These are phyloP conservation scores for Mellilla xanthometata DNA, from an alignment of 2,888 invertebrate genomes.

Conservation along the genomic window DNA sequence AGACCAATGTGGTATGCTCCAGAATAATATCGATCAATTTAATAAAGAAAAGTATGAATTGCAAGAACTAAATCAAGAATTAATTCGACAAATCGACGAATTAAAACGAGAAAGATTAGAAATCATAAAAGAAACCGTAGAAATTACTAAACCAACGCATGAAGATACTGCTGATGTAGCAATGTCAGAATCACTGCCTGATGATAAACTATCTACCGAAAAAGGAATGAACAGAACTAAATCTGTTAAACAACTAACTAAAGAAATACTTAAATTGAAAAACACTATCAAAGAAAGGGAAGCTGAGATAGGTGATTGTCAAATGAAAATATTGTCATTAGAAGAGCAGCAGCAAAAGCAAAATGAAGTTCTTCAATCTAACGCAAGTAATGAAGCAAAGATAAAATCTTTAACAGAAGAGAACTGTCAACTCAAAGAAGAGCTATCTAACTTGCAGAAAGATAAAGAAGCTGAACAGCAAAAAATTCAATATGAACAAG, in stretches of 20 bases:
- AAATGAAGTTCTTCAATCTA: slow-evolving; percentile 56
- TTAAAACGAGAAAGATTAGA: slow-evolving; percentile 69
- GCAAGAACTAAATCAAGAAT: slow-evolving; percentile 54
- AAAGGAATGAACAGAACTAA: slow-evolving; percentile 65
- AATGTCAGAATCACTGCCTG: slow-evolving; percentile 54
- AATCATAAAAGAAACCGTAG: slow-evolving; percentile 68
- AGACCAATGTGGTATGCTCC: slow-evolving; percentile 73
- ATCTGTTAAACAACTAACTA: slow-evolving; percentile 74
- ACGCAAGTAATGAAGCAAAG: slow-evolving; percentile 61
- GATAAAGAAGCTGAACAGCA: slow-evolving; percentile 54
- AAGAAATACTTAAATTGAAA: slow-evolving; percentile 77
- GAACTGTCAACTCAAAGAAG: slow-evolving; percentile 64
- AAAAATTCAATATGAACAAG: slow-evolving; percentile 48
- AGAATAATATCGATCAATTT: slow-evolving; percentile 65
- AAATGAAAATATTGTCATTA: slow-evolving; percentile 76
- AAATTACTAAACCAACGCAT: slow-evolving; percentile 53
- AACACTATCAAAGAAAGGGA: slow-evolving; percentile 78
- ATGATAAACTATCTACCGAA: slow-evolving; percentile 62
- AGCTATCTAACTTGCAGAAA: slow-evolving; percentile 52
- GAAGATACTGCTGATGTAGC: slow-evolving; percentile 57
- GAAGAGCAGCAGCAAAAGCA: slow-evolving; percentile 76
- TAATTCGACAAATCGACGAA: slow-evolving; percentile 68
- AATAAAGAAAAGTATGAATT: slow-evolving; percentile 70
- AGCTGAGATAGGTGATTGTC: slow-evolving; percentile 74
- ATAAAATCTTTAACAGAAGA: slow-evolving; percentile 66